Percentiles rank a stretch among this genome's conserved stretches.
phyloP scores from a whole-genome alignment of 2,113 vertebrate species.

The Phrynosoma blainvillii region DNA sequence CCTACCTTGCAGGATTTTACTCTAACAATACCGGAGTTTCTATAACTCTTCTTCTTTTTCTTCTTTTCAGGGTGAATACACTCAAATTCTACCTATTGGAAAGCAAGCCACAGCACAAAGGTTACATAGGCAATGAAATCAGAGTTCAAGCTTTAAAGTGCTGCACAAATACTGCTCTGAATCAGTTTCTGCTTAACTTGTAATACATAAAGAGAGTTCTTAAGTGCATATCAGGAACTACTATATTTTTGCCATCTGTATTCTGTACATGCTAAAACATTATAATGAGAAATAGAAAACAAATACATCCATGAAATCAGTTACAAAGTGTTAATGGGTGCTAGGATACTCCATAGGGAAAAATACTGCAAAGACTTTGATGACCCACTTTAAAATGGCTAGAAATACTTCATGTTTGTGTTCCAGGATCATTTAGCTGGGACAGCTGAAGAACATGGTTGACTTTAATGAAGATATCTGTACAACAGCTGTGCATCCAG shows the following conservation, averaged over 20 bases:
- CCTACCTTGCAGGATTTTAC: constrained; percentile 88
- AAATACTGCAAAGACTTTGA: not conserved
- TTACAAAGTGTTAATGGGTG: not conserved
- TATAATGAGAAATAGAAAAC: not conserved
- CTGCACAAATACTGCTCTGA: not conserved
- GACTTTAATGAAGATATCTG: not conserved
- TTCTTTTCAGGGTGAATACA: constrained; percentile 92
- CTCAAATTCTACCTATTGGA: constrained; percentile 85
- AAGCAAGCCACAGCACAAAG: constrained; percentile 23
- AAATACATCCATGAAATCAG: not conserved
- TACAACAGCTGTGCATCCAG: not conserved
- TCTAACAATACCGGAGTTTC: constrained; percentile 87
- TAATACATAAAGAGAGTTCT: not conserved
- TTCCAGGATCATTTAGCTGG: not conserved
- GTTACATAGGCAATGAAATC: not conserved
- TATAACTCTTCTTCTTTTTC: constrained; percentile 94
- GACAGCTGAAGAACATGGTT: not conserved
- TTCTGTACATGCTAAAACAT: not conserved
- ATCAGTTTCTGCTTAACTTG: not conserved
- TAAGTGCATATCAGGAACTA: too few relatives aligned
- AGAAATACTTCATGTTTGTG: not conserved
- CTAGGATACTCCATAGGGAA: not conserved
- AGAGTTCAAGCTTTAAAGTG: not conserved
- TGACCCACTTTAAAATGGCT: not conserved
- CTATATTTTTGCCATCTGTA: not conserved